Evolutionary conservation across 2,888 invertebrate species (phyloP).

Genomic region (Oligia fasciuncula): DNA sequence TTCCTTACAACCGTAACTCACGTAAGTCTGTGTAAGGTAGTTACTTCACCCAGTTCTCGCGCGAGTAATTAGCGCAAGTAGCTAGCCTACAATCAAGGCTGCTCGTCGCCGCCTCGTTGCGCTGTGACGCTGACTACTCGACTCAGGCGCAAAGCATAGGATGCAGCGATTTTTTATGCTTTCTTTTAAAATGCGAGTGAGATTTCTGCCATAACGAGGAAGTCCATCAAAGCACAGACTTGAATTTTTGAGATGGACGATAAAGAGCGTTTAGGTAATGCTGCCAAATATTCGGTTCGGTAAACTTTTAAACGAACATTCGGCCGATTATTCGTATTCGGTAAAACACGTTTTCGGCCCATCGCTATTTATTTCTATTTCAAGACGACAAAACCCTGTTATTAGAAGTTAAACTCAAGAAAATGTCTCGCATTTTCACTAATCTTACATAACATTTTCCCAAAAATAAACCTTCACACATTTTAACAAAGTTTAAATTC

Average conservation of each 20-base stretch:
- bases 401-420: background rate
- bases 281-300: too few species aligned
- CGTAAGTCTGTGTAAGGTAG: conserved; percentile 34
- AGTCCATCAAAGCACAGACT: background rate
- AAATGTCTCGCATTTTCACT: background rate
- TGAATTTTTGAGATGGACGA: too few species aligned
- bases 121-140: conserved; percentile 40
- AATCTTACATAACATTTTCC: background rate
- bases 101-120: conserved; percentile 56
- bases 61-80: conserved; percentile 60
- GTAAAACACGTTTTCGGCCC: too few species aligned
- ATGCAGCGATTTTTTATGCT: background rate
- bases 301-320: too few species aligned
- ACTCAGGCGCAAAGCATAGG: background rate
- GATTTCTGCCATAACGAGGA: background rate
- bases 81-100: conserved; percentile 55
- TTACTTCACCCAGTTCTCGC: conserved; percentile 52
- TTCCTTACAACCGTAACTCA: conserved; percentile 27
- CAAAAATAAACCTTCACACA: background rate
- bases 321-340: too few species aligned
- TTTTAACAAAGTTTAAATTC: background rate
- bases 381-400: background rate
- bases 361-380: too few species aligned
- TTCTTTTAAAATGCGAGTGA: background rate
- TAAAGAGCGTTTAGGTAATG: too few species aligned